A percentile compares a stretch with the other conserved stretches of the same genome.
These are phyloP conservation scores for Geotria australis DNA, from an alignment of 2,797 vertebrate species.

Conservation along the genomic window DNA sequence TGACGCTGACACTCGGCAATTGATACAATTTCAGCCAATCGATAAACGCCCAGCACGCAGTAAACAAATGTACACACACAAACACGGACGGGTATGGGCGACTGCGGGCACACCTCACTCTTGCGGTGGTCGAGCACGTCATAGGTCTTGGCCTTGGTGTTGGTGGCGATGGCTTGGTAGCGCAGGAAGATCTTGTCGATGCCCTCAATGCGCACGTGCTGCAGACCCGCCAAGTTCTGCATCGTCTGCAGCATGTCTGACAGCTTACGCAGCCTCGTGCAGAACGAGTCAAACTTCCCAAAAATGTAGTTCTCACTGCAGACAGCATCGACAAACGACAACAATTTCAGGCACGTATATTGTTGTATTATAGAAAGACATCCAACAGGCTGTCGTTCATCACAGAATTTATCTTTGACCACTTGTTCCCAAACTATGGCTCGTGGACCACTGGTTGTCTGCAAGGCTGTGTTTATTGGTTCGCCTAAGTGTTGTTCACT, in stretches of 20 bases:
- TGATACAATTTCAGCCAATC: too few species aligned
- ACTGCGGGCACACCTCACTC: constrained; percentile 16
- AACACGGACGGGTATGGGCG: background rate
- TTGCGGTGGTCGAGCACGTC: constrained; percentile 31
- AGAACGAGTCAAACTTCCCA: constrained; percentile 40
- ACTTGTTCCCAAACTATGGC: too few species aligned
- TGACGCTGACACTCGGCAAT: too few species aligned
- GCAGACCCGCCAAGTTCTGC: constrained; percentile 20
- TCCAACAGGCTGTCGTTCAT: too few species aligned
- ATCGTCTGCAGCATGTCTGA: constrained; percentile 20
- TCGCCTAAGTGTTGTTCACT: too few species aligned
- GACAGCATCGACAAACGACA: constrained; percentile 1
- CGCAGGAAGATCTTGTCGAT: constrained; percentile 18
- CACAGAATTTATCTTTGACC: too few species aligned
- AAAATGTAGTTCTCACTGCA: constrained; percentile 43
- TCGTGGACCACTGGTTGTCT: too few species aligned
- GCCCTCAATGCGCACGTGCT: constrained; percentile 29
- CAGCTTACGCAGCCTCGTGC: constrained; percentile 32
- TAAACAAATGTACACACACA: too few species aligned
- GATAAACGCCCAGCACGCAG: too few species aligned
- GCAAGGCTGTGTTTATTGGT: too few species aligned
- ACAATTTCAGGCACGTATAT: background rate
- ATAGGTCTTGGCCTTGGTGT: constrained; percentile 21
- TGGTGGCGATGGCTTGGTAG: constrained; percentile 19
- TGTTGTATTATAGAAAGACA: too few species aligned